Evolutionary conservation across 2,797 vertebrate genomes (phyloP).

Genomic region (Chromobotia macracanthus): DNA sequence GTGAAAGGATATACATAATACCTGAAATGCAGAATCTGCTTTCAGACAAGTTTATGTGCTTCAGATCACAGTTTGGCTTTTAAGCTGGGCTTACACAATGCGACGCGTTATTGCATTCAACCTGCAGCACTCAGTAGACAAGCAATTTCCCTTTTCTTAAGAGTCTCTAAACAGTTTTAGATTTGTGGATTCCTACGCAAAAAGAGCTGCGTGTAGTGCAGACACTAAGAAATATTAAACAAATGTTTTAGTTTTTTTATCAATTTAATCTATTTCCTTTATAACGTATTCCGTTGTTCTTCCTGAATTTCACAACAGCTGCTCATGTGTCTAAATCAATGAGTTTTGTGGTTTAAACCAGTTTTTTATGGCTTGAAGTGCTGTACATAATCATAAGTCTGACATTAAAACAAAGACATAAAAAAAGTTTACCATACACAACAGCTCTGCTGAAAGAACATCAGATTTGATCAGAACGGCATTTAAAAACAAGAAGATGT

Average conservation of each 20-base stretch:
- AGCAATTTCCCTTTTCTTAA: not conserved
- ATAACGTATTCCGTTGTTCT: slow-evolving; percentile 10
- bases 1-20: too few species aligned
- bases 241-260: not conserved
- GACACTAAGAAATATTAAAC: not conserved
- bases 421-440: not conserved
- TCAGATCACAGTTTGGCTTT: slow-evolving; percentile 6
- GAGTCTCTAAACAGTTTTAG: not conserved
- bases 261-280: not conserved
- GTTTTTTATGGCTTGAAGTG: not conserved
- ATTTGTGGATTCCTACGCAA: not conserved
- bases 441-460: not conserved
- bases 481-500: slow-evolving; percentile 7
- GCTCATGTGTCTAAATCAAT: slow-evolving; percentile 4
- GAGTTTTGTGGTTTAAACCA: not conserved
- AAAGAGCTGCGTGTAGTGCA: not conserved
- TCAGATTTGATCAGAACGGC: slow-evolving; percentile 11
- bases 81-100: not conserved
- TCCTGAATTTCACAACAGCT: slow-evolving; percentile 8
- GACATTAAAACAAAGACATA: slow-evolving; percentile 13
- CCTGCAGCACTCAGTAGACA: not conserved
- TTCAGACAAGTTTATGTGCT: not conserved
- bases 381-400: not conserved
- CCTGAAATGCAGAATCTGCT: not conserved
- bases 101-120: slow-evolving; percentile 1